These are phyloP conservation scores for Papilio aristodemus DNA, from an alignment of 1,140 invertebrate species.

Conservation along the genomic window DNA sequence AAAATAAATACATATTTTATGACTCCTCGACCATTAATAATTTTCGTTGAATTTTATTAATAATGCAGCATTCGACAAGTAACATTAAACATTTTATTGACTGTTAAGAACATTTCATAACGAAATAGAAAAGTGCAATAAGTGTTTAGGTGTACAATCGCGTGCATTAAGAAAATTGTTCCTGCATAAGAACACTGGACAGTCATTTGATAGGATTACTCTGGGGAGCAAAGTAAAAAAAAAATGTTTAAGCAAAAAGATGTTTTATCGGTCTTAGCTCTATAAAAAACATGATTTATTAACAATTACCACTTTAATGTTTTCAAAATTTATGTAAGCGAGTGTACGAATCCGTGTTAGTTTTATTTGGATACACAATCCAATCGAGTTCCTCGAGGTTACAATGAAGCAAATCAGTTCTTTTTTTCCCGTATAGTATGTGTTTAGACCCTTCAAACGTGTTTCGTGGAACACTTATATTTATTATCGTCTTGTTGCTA, in stretches of 20 bases:
- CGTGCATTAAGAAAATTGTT: not conserved
- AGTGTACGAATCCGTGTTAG: not conserved
- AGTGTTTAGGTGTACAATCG: not conserved
- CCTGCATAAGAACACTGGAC: too few species aligned
- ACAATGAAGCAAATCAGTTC: conserved; percentile 3
- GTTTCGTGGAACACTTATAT: conserved; percentile 36
- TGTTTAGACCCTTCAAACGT: conserved; percentile 30
- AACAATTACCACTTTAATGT: too few species aligned
- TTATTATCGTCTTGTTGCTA: conserved; percentile 32
- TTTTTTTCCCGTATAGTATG: not conserved
- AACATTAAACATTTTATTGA: not conserved
- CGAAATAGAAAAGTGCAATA: conserved; percentile 3
- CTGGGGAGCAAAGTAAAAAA: too few species aligned
- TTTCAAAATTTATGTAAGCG: not conserved
- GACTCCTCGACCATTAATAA: not conserved
- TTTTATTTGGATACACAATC: conserved; percentile 1
- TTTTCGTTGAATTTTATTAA: conserved; percentile 5
- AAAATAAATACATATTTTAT: conserved; percentile 29
- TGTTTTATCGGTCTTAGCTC: too few species aligned
- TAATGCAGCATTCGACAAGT: not conserved
- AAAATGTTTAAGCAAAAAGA: too few species aligned
- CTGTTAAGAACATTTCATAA: not conserved
- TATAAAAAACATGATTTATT: too few species aligned
- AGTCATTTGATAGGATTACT: too few species aligned
- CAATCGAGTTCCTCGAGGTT: conserved; percentile 25